Base-by-base conservation (phyloP, 2,888 invertebrate genomes). In the Schizaphis graminum region DNA sequence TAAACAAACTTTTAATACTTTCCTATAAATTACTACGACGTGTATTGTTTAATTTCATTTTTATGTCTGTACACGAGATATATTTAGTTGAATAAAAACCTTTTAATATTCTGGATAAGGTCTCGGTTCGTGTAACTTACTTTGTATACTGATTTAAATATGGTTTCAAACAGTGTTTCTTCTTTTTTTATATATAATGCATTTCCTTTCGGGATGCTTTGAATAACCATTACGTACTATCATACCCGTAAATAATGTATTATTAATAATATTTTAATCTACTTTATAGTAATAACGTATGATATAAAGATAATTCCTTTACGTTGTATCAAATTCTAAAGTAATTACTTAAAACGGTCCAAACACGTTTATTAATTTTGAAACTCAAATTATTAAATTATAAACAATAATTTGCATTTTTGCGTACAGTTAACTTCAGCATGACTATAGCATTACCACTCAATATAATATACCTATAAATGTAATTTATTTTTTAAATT, bases 1-100 rank as follows among this genome's bases (percentile, higher is more conserved):
- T 44, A 77, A 89, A 84, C 92, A 89, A 89, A 93, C 92, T 89
- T 77, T 89, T 93, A 93, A 93, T 93, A 77, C 92, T 93, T 88
- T 89, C 56, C 89, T 89, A 89, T 92, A 92, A 92, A 92, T 92
- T 92, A 88, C 88, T 49, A n/a, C 77, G 35, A 53, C 53, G 89
- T 53, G 47, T 93, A 89, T 93, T 93, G 92, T 93, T 93, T 88
- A 56, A 93, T 93, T 93, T 67, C 53, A 56, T 93, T 77, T 93
- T 93, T 93, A 93, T 53, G 44, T 89, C 88, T 44, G 89, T 44
- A 89, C 7, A 41, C 24, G 53, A 47, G n/a, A 49, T 67, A 93
- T 93, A 87, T 93, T 89, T 77, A 77, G 92, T 89, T 49, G 53
- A 93, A 89, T 89, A 93, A 93, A 90, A 91, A 77, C 89, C 88